Conservation (phyloP, 2,888 invertebrate genomes). For the Osmoderma eremita region DNA sequence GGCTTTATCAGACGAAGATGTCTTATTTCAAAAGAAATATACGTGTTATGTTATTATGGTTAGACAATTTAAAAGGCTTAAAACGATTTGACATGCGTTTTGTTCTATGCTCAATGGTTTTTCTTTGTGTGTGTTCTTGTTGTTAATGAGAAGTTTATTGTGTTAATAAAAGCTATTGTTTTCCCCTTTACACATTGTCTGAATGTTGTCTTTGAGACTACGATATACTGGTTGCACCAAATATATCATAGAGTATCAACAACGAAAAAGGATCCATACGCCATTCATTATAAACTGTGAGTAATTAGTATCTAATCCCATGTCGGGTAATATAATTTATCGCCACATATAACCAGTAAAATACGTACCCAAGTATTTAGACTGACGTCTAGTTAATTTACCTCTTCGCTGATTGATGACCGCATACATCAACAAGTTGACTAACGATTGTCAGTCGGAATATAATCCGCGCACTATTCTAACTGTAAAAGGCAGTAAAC, state of each 20-base stretch:
- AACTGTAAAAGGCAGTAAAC: conserved; percentile 17
- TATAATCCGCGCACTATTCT: conserved; percentile 13
- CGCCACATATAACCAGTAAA: conserved; percentile 18
- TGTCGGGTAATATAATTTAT: conserved; percentile 10
- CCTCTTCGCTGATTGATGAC: conserved; percentile 22
- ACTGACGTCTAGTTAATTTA: conserved; percentile 27
- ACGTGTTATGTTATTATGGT: background rate
- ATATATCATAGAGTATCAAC: too few species aligned
- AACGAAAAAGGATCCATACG: too few species aligned
- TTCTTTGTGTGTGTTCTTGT: too few species aligned
- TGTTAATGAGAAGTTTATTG: too few species aligned
- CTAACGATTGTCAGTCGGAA: conserved; percentile 13
- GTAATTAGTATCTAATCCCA: background rate
- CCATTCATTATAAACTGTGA: too few species aligned
- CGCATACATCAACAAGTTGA: conserved; percentile 23
- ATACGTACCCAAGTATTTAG: conserved; percentile 18
- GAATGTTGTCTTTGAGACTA: too few species aligned
- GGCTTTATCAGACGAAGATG: background rate
- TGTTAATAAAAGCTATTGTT: too few species aligned
- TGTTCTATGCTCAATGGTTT: too few species aligned
- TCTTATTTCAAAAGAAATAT: conserved; percentile 2
- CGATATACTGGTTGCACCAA: too few species aligned
- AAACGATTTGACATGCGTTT: background rate
- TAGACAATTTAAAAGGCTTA: background rate
- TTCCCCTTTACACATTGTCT: too few species aligned